Conservation (phyloP, 2,888 invertebrate genomes). For the Galerucella calmariensis region DNA sequence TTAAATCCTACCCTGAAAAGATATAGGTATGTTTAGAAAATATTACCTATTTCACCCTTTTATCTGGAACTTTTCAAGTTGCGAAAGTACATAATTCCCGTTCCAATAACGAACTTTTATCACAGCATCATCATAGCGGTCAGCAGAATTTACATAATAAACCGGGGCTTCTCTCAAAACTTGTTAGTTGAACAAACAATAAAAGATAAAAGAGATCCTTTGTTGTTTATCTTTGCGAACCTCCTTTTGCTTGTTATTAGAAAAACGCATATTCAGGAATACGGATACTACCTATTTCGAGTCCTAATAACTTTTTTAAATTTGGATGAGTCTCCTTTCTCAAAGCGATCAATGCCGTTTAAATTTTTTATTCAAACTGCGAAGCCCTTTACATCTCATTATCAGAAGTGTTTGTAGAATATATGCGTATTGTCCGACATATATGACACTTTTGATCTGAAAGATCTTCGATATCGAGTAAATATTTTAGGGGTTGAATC, state of each 20-base stretch:
- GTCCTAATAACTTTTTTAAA: neutral
- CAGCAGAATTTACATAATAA: constrained; percentile 14
- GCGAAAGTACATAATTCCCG: neutral
- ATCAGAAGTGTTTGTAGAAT: too few species aligned
- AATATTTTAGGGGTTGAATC: too few species aligned
- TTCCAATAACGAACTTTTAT: neutral
- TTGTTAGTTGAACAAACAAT: constrained; percentile 15
- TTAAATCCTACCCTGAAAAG: neutral
- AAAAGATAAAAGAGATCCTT: constrained; percentile 3
- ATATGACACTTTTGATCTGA: too few species aligned
- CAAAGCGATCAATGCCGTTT: neutral
- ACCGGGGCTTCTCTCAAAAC: neutral
- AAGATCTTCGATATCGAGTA: too few species aligned
- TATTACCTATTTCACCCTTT: neutral
- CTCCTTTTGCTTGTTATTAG: neutral
- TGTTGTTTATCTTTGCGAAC: constrained; percentile 1
- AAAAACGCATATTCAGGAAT: neutral
- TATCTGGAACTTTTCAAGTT: neutral
- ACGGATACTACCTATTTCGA: neutral
- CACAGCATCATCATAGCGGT: neutral
- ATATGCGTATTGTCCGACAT: too few species aligned
- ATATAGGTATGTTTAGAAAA: neutral
- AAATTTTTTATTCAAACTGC: neutral
- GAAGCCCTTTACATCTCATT: too few species aligned
- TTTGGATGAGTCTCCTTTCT: neutral